Conservation (phyloP, 2,888 invertebrate genomes). For the Meandrusa payeni region DNA sequence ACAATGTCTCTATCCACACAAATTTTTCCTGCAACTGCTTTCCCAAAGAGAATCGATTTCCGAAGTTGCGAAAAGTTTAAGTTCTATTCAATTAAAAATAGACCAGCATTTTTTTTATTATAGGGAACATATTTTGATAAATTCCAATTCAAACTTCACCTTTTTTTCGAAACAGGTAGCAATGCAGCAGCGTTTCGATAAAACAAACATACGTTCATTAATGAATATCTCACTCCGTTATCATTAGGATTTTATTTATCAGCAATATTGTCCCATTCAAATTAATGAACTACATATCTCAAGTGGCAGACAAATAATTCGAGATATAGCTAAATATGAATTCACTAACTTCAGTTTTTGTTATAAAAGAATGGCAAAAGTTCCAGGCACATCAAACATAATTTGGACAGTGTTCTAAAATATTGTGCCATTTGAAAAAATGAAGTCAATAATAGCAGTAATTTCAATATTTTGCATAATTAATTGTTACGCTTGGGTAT, state of each 20-base stretch:
- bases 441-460: conserved; percentile 6
- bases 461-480: conserved; percentile 6
- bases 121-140: too few relatives aligned
- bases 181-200: background rate
- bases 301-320: conserved; percentile 19
- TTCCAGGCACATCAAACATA: background rate
- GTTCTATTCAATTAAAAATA: too few relatives aligned
- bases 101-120: too few relatives aligned
- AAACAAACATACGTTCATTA: background rate
- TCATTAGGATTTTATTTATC: conserved; percentile 13
- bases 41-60: too few relatives aligned
- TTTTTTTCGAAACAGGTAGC: conserved; percentile 1
- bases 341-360: conserved; percentile 5
- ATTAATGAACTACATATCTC: conserved; percentile 22
- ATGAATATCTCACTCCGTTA: conserved; percentile 12
- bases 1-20: too few relatives aligned
- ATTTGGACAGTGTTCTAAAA: background rate
- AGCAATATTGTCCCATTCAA: conserved; percentile 21
- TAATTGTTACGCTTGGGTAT: conserved; percentile 11
- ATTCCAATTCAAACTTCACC: background rate
- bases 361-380: conserved; percentile 18
- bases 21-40: too few relatives aligned
- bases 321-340: conserved; percentile 13
- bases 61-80: too few relatives aligned
- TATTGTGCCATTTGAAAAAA: conserved; percentile 5